Conservation (phyloP, 1,140 invertebrate genomes). For the Euborellia annulipes region DNA sequence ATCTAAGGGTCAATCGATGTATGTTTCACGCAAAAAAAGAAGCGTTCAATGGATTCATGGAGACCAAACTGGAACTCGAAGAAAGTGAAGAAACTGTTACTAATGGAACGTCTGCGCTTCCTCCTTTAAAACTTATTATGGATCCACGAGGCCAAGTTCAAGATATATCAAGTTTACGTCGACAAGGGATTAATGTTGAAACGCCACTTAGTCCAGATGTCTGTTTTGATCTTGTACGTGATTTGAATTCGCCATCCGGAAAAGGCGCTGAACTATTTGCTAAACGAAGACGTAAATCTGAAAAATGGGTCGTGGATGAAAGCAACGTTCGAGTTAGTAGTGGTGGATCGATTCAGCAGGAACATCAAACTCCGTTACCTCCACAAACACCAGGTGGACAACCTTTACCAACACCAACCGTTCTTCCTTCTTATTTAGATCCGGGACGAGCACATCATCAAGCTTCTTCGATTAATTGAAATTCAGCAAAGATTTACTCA, state of each 20-base stretch:
- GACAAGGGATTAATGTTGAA: conserved; percentile 41
- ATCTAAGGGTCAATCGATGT: conserved; percentile 89
- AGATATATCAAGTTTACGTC: conserved; percentile 40
- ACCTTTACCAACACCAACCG: conserved; percentile 25
- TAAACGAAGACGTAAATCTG: conserved; percentile 66
- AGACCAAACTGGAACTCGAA: too few relatives aligned
- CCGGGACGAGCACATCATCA: too few relatives aligned
- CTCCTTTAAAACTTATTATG: conserved; percentile 59
- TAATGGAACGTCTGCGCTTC: conserved; percentile 8
- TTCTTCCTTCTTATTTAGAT: conserved; percentile 16
- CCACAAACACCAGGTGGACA: conserved; percentile 18
- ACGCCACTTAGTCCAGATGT: conserved; percentile 47
- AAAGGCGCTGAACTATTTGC: conserved; percentile 76
- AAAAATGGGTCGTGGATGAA: conserved; percentile 76
- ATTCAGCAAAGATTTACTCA: conserved; percentile 38
- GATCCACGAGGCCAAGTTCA: conserved; percentile 59
- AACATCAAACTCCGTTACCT: conserved; percentile 18
- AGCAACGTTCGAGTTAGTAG: conserved; percentile 27
- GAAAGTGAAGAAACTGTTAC: too few relatives aligned
- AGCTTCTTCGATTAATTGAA: neutral
- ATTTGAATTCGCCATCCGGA: conserved; percentile 57
- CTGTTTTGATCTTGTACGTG: conserved; percentile 51
- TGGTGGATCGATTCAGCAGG: too few relatives aligned
- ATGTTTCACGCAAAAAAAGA: conserved; percentile 81
- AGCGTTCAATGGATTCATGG: conserved; percentile 83